These are phyloP conservation scores for Drosophila meridiana DNA, from an alignment of 2,888 invertebrate species.

Conservation along the genomic window DNA sequence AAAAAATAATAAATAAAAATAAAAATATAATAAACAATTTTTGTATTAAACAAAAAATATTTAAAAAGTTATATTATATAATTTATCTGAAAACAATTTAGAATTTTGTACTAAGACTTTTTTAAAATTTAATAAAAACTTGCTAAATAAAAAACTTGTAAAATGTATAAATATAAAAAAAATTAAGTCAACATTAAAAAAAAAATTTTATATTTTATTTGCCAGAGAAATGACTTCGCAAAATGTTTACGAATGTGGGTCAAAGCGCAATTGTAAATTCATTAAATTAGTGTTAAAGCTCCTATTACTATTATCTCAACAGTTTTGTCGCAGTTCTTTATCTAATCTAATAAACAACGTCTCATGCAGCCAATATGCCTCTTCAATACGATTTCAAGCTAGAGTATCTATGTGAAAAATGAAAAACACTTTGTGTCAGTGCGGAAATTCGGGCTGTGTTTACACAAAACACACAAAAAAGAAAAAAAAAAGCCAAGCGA, in stretches of 20 bases:
- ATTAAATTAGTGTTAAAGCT: background rate
- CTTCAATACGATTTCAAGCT: too few species aligned
- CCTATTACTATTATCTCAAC: background rate
- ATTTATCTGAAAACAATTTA: too few species aligned
- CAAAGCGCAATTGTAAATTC: background rate
- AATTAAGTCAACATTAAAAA: too few species aligned
- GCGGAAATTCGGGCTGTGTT: constrained; percentile 41
- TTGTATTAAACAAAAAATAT: too few species aligned
- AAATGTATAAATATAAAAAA: background rate
- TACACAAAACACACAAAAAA: constrained; percentile 24
- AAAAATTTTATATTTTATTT: background rate
- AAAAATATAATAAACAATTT: too few species aligned
- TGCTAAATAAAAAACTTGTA: too few species aligned
- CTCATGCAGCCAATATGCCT: background rate
- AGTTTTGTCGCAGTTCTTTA: background rate
- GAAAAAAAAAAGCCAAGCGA: background rate
- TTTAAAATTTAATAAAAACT: too few species aligned
- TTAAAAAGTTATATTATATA: too few species aligned
- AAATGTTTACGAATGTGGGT: background rate
- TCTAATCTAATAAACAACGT: background rate
- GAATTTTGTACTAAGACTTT: too few species aligned
- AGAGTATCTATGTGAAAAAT: constrained; percentile 33
- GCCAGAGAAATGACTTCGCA: background rate
- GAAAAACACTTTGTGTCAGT: constrained; percentile 37
- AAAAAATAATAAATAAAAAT: too few species aligned